Conservation (phyloP, 2,113 vertebrate genomes). For the Burhinus oedicnemus region DNA sequence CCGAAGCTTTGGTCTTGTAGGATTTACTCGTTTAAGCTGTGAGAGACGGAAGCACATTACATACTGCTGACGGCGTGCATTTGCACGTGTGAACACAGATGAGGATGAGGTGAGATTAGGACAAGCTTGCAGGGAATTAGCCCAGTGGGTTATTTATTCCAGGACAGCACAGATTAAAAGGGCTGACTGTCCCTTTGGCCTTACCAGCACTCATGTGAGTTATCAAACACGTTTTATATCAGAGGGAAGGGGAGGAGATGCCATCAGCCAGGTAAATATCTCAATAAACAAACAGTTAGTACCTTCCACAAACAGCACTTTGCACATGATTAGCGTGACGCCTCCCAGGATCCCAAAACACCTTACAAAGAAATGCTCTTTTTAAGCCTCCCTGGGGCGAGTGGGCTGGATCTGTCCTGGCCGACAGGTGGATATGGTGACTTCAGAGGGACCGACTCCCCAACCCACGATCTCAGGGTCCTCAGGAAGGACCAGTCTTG, state of each 20-base stretch:
- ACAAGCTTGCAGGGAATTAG: slow-evolving; percentile 51
- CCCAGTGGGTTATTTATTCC: slow-evolving; percentile 66
- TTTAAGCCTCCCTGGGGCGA: not conserved
- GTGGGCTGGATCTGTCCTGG: not conserved
- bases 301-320: not conserved
- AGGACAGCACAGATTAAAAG: slow-evolving; percentile 55
- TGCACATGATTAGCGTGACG: not conserved
- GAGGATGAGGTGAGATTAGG: slow-evolving; percentile 59
- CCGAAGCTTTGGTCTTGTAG: slow-evolving; percentile 14
- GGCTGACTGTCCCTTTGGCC: not conserved
- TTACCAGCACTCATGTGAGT: not conserved
- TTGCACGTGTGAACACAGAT: not conserved
- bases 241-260: not conserved
- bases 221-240: not conserved
- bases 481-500: not conserved
- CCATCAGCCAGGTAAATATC: not conserved
- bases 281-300: not conserved
- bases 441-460: not conserved
- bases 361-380: not conserved
- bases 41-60: not conserved
- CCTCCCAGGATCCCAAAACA: not conserved
- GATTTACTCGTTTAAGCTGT: slow-evolving; percentile 35
- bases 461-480: not conserved
- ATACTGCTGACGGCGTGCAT: not conserved
- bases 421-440: not conserved